Conservation (phyloP, 2,888 invertebrate genomes). For the Brachyptera putata region DNA sequence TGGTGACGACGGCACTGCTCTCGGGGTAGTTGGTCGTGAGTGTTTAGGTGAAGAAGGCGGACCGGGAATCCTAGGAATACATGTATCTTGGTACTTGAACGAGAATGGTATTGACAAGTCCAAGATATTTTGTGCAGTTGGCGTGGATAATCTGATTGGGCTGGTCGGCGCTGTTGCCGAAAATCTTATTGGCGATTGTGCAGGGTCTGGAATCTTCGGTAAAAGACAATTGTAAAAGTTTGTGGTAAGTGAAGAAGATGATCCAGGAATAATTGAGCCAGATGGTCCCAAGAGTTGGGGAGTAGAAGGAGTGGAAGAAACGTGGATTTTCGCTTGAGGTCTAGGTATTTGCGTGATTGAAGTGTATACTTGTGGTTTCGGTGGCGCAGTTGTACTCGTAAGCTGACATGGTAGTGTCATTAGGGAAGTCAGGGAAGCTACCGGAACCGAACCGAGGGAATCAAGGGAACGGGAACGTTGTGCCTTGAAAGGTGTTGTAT, state of each 20-base stretch:
- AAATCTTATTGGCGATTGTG: conserved; percentile 16
- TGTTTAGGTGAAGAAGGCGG: conserved; percentile 31
- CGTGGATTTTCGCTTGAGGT: neutral
- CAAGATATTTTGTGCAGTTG: conserved; percentile 6
- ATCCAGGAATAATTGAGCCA: conserved; percentile 29
- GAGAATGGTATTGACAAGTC: conserved; percentile 10
- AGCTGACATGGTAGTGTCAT: conserved; percentile 7
- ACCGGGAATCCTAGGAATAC: conserved; percentile 32
- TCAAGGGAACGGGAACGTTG: conserved; percentile 34
- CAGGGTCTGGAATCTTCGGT: conserved; percentile 16
- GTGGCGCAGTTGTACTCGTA: neutral
- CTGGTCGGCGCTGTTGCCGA: conserved; percentile 12
- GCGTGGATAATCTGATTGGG: conserved; percentile 11
- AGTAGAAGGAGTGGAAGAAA: neutral
- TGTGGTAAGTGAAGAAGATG: conserved; percentile 23
- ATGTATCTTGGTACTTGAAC: neutral
- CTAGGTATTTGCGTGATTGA: neutral
- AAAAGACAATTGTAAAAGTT: conserved; percentile 10
- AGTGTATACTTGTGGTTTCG: neutral
- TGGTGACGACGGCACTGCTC: neutral
- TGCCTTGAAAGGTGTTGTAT: conserved; percentile 15
- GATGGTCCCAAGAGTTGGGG: neutral
- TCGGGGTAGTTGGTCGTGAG: neutral
- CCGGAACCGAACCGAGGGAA: conserved; percentile 26
- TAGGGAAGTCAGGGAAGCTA: conserved; percentile 18